These are phyloP conservation scores for Cordilura impudica DNA, from an alignment of 2,888 invertebrate species.

Conservation along the genomic window DNA sequence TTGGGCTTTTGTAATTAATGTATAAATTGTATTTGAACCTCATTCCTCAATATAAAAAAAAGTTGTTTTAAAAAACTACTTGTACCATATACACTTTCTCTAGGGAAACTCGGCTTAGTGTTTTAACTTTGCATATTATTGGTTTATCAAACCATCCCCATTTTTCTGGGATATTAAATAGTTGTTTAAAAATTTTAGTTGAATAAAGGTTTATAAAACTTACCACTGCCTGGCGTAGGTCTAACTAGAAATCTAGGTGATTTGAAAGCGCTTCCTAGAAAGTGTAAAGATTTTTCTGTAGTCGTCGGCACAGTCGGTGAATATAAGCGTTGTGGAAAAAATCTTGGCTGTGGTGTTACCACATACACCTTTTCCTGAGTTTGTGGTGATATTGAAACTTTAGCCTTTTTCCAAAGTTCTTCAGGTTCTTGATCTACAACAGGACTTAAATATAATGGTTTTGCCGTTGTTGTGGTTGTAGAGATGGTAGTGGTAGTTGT, in stretches of 20 bases:
- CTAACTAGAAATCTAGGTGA: constrained; percentile 80
- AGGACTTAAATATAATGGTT: constrained; percentile 70
- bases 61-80: too few species aligned
- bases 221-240: constrained; percentile 79
- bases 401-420: constrained; percentile 82
- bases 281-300: constrained; percentile 31
- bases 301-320: constrained; percentile 26
- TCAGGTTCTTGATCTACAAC: constrained; percentile 63
- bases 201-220: constrained; percentile 64
- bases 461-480: constrained; percentile 78
- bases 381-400: constrained; percentile 85
- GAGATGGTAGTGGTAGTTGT: constrained; percentile 57
- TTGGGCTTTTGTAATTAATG: too few species aligned
- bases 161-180: not conserved
- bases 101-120: too few species aligned
- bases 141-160: not conserved
- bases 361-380: constrained; percentile 90
- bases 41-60: too few species aligned
- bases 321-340: constrained; percentile 63
- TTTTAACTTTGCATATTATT: too few species aligned
- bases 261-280: constrained; percentile 66
- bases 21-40: too few species aligned
- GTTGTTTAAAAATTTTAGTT: not conserved
- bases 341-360: constrained; percentile 85
- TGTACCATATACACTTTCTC: too few species aligned